A percentile compares a stretch with the other conserved stretches of the same genome.
Evolutionary conservation across 2,888 invertebrate species (phyloP).

Genomic region (Caenorhabditis macrosperma): DNA sequence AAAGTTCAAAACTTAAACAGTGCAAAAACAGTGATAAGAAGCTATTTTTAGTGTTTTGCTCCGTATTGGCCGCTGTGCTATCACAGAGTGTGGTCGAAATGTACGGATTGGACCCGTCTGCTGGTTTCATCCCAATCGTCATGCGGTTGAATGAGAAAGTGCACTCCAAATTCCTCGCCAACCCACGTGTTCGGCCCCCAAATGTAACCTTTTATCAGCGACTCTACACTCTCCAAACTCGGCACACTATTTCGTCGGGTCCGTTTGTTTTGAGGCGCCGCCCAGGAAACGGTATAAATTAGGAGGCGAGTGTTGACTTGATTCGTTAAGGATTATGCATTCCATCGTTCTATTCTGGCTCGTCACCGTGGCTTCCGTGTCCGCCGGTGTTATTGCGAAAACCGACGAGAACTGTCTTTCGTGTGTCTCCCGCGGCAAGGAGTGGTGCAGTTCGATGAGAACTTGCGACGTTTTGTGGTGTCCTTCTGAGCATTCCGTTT

Average conservation of each 20-base stretch:
- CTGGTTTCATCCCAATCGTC: background rate
- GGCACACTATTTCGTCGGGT: background rate
- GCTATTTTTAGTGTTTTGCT: slow-evolving; percentile 5
- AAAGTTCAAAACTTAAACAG: slow-evolving; percentile 14
- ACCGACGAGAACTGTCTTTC: slow-evolving; percentile 30
- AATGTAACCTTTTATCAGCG: background rate
- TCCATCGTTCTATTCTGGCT: background rate
- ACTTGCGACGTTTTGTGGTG: slow-evolving; percentile 33
- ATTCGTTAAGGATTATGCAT: background rate
- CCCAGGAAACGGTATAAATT: background rate
- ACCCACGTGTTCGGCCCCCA: slow-evolving; percentile 8
- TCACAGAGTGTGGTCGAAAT: background rate
- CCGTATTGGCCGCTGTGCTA: background rate
- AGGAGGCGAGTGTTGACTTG: background rate
- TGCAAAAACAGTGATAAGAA: slow-evolving; percentile 8
- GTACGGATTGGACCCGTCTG: background rate
- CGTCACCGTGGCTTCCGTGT: background rate
- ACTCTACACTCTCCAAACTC: background rate
- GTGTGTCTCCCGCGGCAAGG: slow-evolving; percentile 31
- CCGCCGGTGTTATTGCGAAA: slow-evolving; percentile 27
- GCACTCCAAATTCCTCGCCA: slow-evolving; percentile 1
- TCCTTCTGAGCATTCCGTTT: slow-evolving; percentile 22
- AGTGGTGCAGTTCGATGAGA: slow-evolving; percentile 41
- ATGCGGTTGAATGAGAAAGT: background rate
- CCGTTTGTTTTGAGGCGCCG: background rate